Conservation (phyloP, 2,888 invertebrate genomes). For the Ormyrus pomaceus region DNA sequence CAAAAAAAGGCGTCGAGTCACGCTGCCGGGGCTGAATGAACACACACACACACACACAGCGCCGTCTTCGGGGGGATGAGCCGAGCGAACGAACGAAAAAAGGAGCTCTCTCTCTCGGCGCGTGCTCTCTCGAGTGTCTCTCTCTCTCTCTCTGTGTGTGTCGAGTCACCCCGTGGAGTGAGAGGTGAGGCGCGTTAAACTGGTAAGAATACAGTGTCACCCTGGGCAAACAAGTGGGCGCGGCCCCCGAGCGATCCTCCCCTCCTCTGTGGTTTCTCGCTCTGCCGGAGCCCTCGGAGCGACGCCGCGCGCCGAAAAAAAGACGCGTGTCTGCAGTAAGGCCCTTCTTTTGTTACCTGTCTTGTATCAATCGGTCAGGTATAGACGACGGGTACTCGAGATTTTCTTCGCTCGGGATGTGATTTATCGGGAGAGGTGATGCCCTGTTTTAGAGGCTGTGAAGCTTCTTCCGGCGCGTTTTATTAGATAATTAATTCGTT, state of each 20-base stretch:
- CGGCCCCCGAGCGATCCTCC: conserved; percentile 58
- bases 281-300: neutral
- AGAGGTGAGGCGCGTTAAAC: conserved; percentile 53
- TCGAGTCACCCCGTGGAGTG: conserved; percentile 31
- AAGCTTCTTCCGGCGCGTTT: no score
- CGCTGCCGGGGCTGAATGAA: neutral
- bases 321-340: no score
- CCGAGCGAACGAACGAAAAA: conserved; percentile 21
- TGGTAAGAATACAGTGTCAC: conserved; percentile 66
- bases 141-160: neutral
- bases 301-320: neutral
- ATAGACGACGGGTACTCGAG: no score
- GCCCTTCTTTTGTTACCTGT: neutral
- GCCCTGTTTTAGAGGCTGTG: no score
- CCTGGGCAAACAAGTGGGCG: conserved; percentile 71
- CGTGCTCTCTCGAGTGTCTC: conserved; percentile 11
- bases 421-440: no score
- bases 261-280: conserved; percentile 44
- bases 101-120: conserved; percentile 18
- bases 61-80: neutral
- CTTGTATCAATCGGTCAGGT: no score
- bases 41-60: neutral
- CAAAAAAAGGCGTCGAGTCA: conserved; percentile 43
- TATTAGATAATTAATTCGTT: no score
- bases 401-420: no score